Conservation (phyloP, 2,888 invertebrate species). For the Drosophila mimetica region DNA sequence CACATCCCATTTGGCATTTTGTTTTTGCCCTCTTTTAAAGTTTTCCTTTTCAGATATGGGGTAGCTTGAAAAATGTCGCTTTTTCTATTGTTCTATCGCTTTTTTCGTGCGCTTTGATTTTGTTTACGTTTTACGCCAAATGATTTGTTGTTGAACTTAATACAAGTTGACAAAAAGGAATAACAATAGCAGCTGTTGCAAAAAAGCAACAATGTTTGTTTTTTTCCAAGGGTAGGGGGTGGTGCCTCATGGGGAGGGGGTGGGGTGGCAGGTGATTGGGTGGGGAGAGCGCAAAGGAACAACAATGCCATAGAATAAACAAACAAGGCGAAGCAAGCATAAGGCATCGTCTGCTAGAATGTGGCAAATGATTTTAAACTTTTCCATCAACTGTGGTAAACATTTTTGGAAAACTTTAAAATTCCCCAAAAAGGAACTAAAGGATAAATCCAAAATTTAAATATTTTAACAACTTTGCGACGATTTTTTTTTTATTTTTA, state of each 20-base stretch:
- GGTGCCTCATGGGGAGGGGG: not conserved
- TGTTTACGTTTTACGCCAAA: conserved; percentile 72
- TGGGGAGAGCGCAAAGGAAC: conserved; percentile 23
- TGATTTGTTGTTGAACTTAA: conserved; percentile 80
- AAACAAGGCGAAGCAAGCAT: conserved; percentile 53
- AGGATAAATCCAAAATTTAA: too few species aligned
- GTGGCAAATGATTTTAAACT: conserved; percentile 55
- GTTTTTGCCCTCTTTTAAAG: conserved; percentile 19
- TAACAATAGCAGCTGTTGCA: conserved; percentile 75
- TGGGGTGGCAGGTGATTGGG: conserved; percentile 4
- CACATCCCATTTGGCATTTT: conserved; percentile 40
- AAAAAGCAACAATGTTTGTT: conserved; percentile 66
- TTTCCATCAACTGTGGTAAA: conserved; percentile 28
- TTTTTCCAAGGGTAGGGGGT: conserved; percentile 8
- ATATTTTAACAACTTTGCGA: too few species aligned
- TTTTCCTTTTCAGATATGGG: conserved; percentile 5
- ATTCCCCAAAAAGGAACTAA: not conserved
- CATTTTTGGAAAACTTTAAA: not conserved
- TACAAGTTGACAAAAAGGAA: conserved; percentile 72
- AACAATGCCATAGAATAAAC: conserved; percentile 60
- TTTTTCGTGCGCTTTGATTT: conserved; percentile 66
- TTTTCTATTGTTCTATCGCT: conserved; percentile 41
- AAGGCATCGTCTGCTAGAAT: conserved; percentile 50
- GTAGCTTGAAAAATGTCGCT: conserved; percentile 53
- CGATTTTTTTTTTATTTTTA: too few species aligned